These are phyloP conservation scores for Melieria crassipennis DNA, from an alignment of 2,888 invertebrate species.

Conservation along the genomic window DNA sequence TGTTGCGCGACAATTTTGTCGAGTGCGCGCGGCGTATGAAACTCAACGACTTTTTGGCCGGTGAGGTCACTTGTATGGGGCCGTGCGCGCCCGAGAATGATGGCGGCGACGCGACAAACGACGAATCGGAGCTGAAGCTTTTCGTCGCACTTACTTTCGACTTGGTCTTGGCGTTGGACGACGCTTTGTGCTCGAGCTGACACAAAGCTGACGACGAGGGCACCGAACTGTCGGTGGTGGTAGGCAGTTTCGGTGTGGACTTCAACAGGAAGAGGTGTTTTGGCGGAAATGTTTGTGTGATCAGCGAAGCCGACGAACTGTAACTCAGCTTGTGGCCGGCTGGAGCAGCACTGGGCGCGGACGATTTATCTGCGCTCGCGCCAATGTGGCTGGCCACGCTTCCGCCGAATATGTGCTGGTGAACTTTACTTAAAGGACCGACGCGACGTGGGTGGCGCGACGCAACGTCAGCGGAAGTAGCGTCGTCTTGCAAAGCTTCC, in stretches of 20 bases:
- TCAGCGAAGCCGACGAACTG: slow-evolving; percentile 48
- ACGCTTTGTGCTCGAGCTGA: slow-evolving; percentile 4
- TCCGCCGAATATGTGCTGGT: slow-evolving; percentile 52
- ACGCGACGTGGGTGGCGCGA: slow-evolving; percentile 21
- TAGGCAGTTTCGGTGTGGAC: slow-evolving; percentile 57
- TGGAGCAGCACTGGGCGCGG: slow-evolving; percentile 12
- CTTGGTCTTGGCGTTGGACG: slow-evolving; percentile 26
- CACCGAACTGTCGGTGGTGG: slow-evolving; percentile 43
- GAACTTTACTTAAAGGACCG: slow-evolving; percentile 40
- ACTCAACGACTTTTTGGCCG: slow-evolving; percentile 70
- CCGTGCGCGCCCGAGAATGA: slow-evolving; percentile 32
- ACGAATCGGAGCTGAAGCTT: slow-evolving; percentile 44
- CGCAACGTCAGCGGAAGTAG: slow-evolving; percentile 2
- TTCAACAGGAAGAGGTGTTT: slow-evolving; percentile 65
- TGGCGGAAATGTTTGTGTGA: slow-evolving; percentile 65
- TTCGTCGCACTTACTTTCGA: slow-evolving; percentile 44
- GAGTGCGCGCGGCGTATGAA: slow-evolving; percentile 79
- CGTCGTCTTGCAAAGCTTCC: slow-evolving; percentile 51
- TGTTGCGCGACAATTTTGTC: slow-evolving; percentile 76
- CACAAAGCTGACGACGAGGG: slow-evolving; percentile 36
- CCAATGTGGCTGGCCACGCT: slow-evolving; percentile 50
- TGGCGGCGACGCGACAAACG: slow-evolving; percentile 31
- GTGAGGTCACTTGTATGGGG: slow-evolving; percentile 58
- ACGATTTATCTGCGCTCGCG: slow-evolving; percentile 29
- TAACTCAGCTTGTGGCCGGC: slow-evolving; percentile 16